phyloP scores from a whole-genome alignment of 2,113 vertebrate genomes.

The Brachypteracias leptosomus region DNA sequence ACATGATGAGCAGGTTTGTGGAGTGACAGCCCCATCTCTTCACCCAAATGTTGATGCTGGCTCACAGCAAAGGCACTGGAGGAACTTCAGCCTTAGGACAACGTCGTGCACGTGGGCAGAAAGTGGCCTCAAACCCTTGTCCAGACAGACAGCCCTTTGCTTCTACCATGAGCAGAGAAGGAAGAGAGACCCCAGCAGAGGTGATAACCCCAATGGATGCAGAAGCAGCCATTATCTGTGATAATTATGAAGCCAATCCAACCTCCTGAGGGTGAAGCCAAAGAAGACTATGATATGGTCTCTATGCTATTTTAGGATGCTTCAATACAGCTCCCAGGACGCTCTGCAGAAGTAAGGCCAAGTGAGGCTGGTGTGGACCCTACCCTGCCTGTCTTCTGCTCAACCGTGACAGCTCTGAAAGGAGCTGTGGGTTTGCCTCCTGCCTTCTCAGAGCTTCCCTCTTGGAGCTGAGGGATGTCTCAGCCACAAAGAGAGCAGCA shows the following conservation, averaged over 20 bases:
- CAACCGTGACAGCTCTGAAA: neutral
- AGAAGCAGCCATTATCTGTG: neutral
- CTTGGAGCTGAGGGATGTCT: neutral
- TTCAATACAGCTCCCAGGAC: neutral
- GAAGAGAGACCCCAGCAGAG: neutral
- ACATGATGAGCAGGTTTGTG: neutral
- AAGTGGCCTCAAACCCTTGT: neutral
- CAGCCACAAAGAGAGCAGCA: neutral
- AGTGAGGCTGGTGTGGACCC: neutral
- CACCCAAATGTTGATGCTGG: neutral
- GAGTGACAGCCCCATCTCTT: neutral
- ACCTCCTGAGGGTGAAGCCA: neutral
- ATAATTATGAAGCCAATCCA: neutral
- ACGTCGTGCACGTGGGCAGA: fast-evolving
- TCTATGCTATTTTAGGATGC: neutral
- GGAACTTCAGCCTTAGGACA: neutral
- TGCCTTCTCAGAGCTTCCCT: neutral
- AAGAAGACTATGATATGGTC: neutral
- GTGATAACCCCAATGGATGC: fast-evolving
- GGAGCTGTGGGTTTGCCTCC: neutral
- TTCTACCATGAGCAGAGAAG: neutral
- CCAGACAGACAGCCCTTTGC: neutral
- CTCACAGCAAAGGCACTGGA: neutral
- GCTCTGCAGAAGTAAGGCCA: neutral
- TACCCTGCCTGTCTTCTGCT: neutral